Percentiles rank a stretch among this genome's conserved stretches.
Evolutionary conservation across 2,797 vertebrate species (phyloP).

Genomic region (Fistularia commersonii): DNA sequence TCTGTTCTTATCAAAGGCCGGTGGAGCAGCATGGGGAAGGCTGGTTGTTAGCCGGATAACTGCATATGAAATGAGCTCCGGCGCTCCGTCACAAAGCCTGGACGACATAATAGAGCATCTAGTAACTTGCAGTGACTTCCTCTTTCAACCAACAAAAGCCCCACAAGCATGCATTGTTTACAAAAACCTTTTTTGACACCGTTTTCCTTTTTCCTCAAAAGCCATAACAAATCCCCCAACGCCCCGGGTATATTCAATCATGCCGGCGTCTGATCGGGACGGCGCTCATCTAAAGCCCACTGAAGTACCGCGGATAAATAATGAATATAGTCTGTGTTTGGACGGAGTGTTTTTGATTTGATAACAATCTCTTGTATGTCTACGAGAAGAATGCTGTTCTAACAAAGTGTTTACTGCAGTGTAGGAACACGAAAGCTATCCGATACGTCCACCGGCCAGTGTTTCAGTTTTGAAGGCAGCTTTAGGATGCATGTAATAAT

Average conservation of each 20-base stretch:
- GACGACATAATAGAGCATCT: slow-evolving; percentile 65
- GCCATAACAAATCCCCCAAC: slow-evolving; percentile 26
- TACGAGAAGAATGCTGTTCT: slow-evolving; percentile 29
- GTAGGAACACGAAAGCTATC: slow-evolving; percentile 13
- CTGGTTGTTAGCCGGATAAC: slow-evolving; percentile 90
- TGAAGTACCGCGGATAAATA: slow-evolving; percentile 35
- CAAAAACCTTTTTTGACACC: slow-evolving; percentile 47
- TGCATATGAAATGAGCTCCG: slow-evolving; percentile 86
- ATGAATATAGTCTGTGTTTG: slow-evolving; percentile 30
- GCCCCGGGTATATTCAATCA: slow-evolving; percentile 43
- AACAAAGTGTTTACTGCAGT: slow-evolving; percentile 39
- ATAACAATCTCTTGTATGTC: slow-evolving; percentile 28
- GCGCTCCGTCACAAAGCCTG: slow-evolving; percentile 64
- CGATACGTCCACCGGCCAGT: slow-evolving; percentile 3
- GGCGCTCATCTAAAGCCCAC: slow-evolving; percentile 21
- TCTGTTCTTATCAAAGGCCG: slow-evolving; percentile 99
- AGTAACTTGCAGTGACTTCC: slow-evolving; percentile 39
- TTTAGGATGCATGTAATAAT: background rate
- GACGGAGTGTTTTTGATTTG: slow-evolving; percentile 35
- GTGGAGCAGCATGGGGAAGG: slow-evolving; percentile 81
- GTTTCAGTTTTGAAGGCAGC: slow-evolving; percentile 3
- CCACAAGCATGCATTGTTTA: slow-evolving; percentile 62
- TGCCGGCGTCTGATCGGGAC: slow-evolving; percentile 14
- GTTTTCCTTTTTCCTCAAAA: slow-evolving; percentile 39
- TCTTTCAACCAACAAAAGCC: slow-evolving; percentile 31